Percentiles rank a stretch among this genome's conserved stretches.
These are phyloP conservation scores for Heliconius ismenius DNA, from an alignment of 2,888 invertebrate genomes.

Conservation along the genomic window DNA sequence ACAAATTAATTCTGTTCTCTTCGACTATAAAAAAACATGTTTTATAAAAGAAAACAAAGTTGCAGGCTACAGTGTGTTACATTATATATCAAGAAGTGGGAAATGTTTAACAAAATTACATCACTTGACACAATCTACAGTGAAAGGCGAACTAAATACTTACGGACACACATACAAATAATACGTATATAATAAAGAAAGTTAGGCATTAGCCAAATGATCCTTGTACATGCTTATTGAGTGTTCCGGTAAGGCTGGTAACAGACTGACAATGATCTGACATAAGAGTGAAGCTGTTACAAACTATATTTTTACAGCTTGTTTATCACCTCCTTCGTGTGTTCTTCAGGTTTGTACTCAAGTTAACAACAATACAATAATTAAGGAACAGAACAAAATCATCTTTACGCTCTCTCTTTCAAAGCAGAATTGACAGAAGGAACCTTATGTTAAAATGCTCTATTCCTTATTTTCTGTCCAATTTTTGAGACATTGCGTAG, in stretches of 20 bases:
- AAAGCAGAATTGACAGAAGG: neutral
- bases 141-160: slow-evolving; percentile 30
- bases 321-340: too few species aligned
- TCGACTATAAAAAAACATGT: too few species aligned
- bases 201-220: slow-evolving; percentile 42
- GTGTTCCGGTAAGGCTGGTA: slow-evolving; percentile 46
- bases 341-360: too few species aligned
- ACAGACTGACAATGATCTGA: slow-evolving; percentile 20
- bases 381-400: too few species aligned
- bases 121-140: slow-evolving; percentile 44
- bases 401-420: too few species aligned
- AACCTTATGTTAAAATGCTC: neutral
- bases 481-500: neutral
- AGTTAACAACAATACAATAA: too few species aligned
- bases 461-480: neutral
- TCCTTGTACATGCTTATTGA: slow-evolving; percentile 48
- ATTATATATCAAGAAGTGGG: neutral
- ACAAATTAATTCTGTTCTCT: too few species aligned
- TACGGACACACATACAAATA: slow-evolving; percentile 1
- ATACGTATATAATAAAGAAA: slow-evolving; percentile 36
- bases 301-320: too few species aligned
- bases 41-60: neutral
- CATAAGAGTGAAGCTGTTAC: too few species aligned
- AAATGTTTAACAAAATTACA: slow-evolving; percentile 33
- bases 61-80: neutral